phyloP scores from a whole-genome alignment of 2,888 invertebrate genomes.

The Drosophila fulvimacula region DNA sequence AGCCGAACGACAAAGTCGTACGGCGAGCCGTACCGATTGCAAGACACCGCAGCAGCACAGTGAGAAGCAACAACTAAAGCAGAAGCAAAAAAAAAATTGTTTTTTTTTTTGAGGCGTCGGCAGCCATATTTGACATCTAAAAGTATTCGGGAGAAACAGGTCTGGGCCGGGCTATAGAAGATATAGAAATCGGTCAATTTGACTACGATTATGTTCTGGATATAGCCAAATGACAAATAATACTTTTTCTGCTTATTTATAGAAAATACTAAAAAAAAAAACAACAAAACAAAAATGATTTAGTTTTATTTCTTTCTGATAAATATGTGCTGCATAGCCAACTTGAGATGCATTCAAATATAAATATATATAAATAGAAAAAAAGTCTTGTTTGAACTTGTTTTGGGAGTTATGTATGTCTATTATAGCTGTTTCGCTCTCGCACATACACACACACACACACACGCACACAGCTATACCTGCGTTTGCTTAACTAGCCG shows the following conservation, averaged over 20 bases:
- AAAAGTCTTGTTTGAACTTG: conserved; percentile 21
- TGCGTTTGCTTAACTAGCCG: conserved; percentile 25
- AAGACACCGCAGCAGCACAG: conserved; percentile 65
- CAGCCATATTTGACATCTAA: conserved; percentile 47
- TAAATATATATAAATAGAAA: not conserved
- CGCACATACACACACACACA: conserved; percentile 34
- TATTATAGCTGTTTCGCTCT: conserved; percentile 63
- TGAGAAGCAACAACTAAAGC: conserved; percentile 63
- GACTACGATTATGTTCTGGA: conserved; percentile 1
- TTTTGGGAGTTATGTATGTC: conserved; percentile 48
- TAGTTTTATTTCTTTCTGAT: conserved; percentile 8
- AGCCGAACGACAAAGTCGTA: conserved; percentile 34
- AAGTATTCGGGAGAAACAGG: conserved; percentile 34
- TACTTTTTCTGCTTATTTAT: conserved; percentile 12
- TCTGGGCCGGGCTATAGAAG: conserved; percentile 16
- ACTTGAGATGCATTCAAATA: not conserved
- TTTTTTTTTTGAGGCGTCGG: conserved; percentile 44
- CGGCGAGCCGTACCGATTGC: conserved; percentile 56
- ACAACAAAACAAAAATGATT: conserved; percentile 16
- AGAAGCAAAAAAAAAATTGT: conserved; percentile 33
- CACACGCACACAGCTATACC: conserved; percentile 20
- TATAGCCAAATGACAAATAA: not conserved
- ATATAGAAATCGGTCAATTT: conserved; percentile 1
- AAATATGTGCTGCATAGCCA: conserved; percentile 8
- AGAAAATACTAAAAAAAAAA: conserved; percentile 17